phyloP scores from a whole-genome alignment of 2,888 invertebrate species.

The Sinentomon sp. region DNA sequence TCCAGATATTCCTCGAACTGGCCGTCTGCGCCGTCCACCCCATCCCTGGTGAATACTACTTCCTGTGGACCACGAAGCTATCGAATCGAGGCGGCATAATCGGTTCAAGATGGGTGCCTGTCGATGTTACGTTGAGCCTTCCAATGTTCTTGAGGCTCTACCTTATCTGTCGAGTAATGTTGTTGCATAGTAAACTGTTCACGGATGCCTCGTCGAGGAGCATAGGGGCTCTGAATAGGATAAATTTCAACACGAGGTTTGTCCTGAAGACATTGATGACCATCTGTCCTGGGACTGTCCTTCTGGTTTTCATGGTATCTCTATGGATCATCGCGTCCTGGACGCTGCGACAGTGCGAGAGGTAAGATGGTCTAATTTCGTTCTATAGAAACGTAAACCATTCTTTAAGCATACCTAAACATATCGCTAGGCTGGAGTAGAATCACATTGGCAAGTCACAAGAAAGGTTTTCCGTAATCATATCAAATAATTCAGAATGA shows the following conservation, averaged over 20 bases:
- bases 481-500: too few species aligned
- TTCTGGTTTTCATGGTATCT: conserved; percentile 96
- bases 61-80: conserved; percentile 84
- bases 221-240: conserved; percentile 76
- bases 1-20: conserved; percentile 72
- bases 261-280: conserved; percentile 98
- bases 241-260: conserved; percentile 89
- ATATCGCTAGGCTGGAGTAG: too few species aligned
- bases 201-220: conserved; percentile 96
- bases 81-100: conserved; percentile 23
- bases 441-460: too few species aligned
- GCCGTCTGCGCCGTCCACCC: conserved; percentile 93
- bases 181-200: conserved; percentile 96
- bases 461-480: too few species aligned
- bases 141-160: conserved; percentile 99
- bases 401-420: too few species aligned
- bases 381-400: too few species aligned
- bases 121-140: conserved; percentile 88
- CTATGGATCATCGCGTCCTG: conserved; percentile 99
- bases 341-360: conserved; percentile 94
- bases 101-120: conserved; percentile 43
- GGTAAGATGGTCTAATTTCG: too few species aligned
- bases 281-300: conserved; percentile 90
- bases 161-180: conserved; percentile 96
- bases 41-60: conserved; percentile 83